Base-by-base conservation (phyloP, 2,888 invertebrate genomes). In the Sinodicranocentrus sp. region DNA sequence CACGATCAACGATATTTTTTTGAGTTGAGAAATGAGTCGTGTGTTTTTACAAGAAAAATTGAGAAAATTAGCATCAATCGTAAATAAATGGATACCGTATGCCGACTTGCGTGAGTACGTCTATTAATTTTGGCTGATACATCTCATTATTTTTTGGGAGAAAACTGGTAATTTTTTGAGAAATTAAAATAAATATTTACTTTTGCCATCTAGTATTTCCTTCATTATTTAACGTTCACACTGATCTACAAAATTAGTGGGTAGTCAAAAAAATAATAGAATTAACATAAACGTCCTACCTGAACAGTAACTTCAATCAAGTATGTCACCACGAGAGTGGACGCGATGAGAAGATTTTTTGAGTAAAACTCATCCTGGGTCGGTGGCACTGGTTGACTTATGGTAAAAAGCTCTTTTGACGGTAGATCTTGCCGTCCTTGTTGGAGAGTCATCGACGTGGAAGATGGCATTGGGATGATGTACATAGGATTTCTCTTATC, bases 241-340 rank as follows among this genome's bases (percentile, higher is more conserved):
- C n/a, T n/a, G n/a, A n/a, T n/a, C n/a, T n/a, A n/a, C n/a, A n/a
- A n/a, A n/a, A n/a, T n/a, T n/a, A n/a, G n/a, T n/a, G n/a, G n/a
- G n/a, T n/a, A n/a, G n/a, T n/a, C n/a, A 26, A 68, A 23, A 68
- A 54, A 13, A 54, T 61, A 3, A 26, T 15, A 1, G 23, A 21
- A 57, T 57, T 57, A 61, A 28, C 13, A 61, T 61, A 61, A 61
- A 23, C 71, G 78, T 78, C 78, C 77, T 80, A 89, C 88, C 86
- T 89, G 88, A 72, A 89, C 86, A 23, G 84, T 82, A n/a, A 85
- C 86, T 84, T 89, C 88, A 85, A 87, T 87, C 75, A 89, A 85
- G 82, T 89, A 89, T 72, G 88, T 87, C 70, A 87, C 79, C 79
- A 89, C 85, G 68, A 88, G 88, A 72, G 86, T 84, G 57, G 88